Evolutionary conservation across 2,888 invertebrate genomes (phyloP), one percentile per base, ranked within the genome.

Genomic region (Sinodicranocentrus sp.): DNA sequence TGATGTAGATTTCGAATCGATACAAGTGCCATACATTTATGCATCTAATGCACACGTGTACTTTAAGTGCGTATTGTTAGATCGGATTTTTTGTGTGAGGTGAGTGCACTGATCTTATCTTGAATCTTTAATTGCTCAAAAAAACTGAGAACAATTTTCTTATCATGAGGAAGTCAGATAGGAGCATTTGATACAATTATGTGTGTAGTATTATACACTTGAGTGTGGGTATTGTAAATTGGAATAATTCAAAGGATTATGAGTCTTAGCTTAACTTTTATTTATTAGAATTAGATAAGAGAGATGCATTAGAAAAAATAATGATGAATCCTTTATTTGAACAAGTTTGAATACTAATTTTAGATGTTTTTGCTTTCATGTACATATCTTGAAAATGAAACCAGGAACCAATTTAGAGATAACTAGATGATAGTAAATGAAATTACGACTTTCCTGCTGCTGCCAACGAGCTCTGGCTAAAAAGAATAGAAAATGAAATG

Each of bases 151-250:
- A 17, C 17, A 28, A 61, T 28, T 28, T 28, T 57, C 19, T 28
- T 28, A 61, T 61, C 61, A 28, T 61, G 33, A 28, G 61, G 61
- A 61, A 61, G 61, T 17, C 28, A 28, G 61, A 61, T 61, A 57
- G 13, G 33, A 33, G 5, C 3, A 33, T 6, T 33, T 33, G 33
- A 33, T 10, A 3, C 3, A 33, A 33, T 33, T 33, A 33, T 33
- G 33, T 33, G 10, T 33, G 33, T 33, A 33, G 33, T 6, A 57
- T 21, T 54, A 57, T 23, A 23, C 25, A 57, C 15, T 25, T 57
- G 17, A 21, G 21, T 25, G 6, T 57, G 13, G 23, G 25, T 15
- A 2, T 57, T 57, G 57, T 57, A 25, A 25, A 25, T 10, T 33
- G 5, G 33, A 33, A 3, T 33, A 33, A 33, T 33, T 10, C 33